Base-by-base conservation (phyloP, 2,888 invertebrate species). In the Euclidia mi region DNA sequence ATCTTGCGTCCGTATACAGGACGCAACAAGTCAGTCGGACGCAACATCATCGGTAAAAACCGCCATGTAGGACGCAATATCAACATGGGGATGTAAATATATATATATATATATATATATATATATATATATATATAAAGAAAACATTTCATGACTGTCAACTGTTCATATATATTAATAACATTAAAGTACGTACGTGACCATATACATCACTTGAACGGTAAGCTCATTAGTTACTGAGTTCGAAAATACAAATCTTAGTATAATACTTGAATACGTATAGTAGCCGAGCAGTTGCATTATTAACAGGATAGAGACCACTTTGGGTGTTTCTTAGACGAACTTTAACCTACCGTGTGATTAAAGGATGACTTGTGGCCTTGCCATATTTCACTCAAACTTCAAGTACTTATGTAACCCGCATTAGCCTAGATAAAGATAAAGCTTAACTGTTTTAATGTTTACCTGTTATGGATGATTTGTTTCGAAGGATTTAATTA, bases 321-420 rank as follows among this genome's bases (percentile, higher is more conserved):
- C 52, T 68, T 61, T 45, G 40, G 41, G 53, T 64, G 55, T 53
- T 69, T 48, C 62, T 62, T 38, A 47, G 49, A 34, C 20, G 46
- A 65, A 65, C 59, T 65, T 71, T 50, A 68, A 62, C 69, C 56
- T 52, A 62, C 32, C 59, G 51, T 59, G 56, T 65, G 59, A 68
- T 71, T 68, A 68, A 58, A 68, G 49, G 55, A 62, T 68, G 65
- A 56, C n/a, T 68, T 58, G 59, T 59, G 62, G 68, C 55, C 57
- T 55, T 59, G 51, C 56, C 40, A 59, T 58, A 65, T 71, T 71
- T 64, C 46, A 59, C 56, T 49, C 15, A 31, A 34, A 59, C 50
- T 63, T 43, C 40, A 18, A 28, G 42, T 50, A 42, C 57, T 57
- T 56, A 58, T 29, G 40, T 34, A 66, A 63, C 51, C 45, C 45